Percentiles rank a stretch among this genome's conserved stretches.
Evolutionary conservation across 2,113 vertebrate genomes (phyloP).

Genomic region (Pangasianodon gigas): DNA sequence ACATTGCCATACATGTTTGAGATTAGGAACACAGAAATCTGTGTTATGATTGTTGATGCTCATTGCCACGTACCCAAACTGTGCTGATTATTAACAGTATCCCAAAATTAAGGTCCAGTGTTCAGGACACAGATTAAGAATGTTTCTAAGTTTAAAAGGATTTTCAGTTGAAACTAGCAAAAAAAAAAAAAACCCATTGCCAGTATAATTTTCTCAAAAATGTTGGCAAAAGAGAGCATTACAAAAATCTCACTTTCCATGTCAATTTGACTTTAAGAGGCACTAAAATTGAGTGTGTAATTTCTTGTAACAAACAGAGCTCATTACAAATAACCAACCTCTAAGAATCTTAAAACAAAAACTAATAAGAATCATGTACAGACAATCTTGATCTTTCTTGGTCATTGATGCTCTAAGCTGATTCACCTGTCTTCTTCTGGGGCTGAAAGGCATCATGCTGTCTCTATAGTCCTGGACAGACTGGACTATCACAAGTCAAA

Average conservation of each 20-base stretch:
- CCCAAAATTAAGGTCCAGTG: conserved; percentile 32
- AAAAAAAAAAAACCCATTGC: conserved; percentile 44
- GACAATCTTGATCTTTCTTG: not conserved
- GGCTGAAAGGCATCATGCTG: not conserved
- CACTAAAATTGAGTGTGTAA: conserved; percentile 55
- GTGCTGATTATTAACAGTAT: conserved; percentile 25
- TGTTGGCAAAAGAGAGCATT: not conserved
- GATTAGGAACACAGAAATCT: not conserved
- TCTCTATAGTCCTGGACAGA: not conserved
- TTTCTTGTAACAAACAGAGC: conserved; percentile 4
- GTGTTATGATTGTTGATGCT: conserved; percentile 34
- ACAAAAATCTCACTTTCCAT: not conserved
- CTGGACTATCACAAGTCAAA: conserved; percentile 10
- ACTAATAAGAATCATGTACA: not conserved
- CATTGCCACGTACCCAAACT: conserved; percentile 55
- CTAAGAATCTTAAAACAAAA: not conserved
- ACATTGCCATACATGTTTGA: not conserved
- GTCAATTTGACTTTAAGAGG: conserved; percentile 36
- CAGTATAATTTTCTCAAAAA: conserved; percentile 7
- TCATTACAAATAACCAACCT: not conserved
- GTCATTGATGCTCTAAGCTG: not conserved
- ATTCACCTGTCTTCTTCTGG: not conserved
- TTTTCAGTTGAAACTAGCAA: not conserved
- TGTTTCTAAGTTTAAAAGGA: conserved; percentile 16
- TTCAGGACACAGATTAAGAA: conserved; percentile 27